These are phyloP conservation scores for Diacarnus erythraeanus DNA, from an alignment of 37 sponge, comb jelly and placozoan species.

Conservation along the genomic window DNA sequence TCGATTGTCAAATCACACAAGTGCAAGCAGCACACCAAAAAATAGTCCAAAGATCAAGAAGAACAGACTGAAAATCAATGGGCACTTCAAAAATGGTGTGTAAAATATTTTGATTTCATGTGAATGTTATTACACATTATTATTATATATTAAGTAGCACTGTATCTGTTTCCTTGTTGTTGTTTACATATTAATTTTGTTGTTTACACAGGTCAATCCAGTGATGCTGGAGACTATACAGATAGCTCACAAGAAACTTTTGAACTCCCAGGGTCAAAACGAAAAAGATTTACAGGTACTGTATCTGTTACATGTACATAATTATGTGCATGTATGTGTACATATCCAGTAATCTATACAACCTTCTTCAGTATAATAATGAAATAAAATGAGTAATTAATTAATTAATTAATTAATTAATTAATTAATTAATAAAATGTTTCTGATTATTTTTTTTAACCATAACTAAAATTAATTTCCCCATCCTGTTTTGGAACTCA, in stretches of 20 bases:
- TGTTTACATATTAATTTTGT: not conserved
- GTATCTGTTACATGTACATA: not conserved
- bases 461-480: too few relatives aligned
- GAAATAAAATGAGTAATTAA: too few relatives aligned
- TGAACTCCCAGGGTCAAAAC: slow-evolving; percentile 17
- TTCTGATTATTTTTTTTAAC: too few relatives aligned
- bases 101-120: not conserved
- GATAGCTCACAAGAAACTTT: slow-evolving; percentile 50
- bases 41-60: not conserved
- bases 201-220: not conserved
- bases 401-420: too few relatives aligned
- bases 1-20: not conserved
- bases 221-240: not conserved
- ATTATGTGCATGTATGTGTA: not conserved
- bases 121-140: too few relatives aligned
- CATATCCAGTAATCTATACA: too few relatives aligned
- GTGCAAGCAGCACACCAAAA: slow-evolving; percentile 10
- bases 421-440: too few relatives aligned
- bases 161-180: slow-evolving; percentile 1
- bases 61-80: not conserved
- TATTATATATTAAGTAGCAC: not conserved
- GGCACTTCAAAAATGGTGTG: not conserved
- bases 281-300: slow-evolving; percentile 42
- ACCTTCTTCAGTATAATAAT: too few relatives aligned
- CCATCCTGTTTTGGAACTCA: too few relatives aligned